Evolutionary conservation across 2,888 invertebrate species (phyloP).

Genomic region (Pristionchus mayeri): DNA sequence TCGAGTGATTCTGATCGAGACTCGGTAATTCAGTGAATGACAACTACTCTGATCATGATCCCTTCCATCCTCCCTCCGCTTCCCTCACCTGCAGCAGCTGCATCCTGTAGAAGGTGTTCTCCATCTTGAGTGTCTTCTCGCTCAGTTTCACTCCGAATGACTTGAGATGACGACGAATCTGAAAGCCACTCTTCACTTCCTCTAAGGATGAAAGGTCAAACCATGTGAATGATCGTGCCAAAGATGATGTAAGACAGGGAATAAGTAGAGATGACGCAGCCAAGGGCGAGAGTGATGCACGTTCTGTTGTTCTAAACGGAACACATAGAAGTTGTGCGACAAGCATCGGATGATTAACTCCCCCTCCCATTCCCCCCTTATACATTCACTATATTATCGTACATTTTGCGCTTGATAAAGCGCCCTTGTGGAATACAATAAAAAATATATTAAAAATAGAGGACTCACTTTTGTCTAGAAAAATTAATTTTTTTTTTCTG

Average conservation of each 20-base stretch:
- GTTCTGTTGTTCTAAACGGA: background rate
- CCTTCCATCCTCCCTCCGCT: no score
- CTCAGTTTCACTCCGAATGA: conserved; percentile 31
- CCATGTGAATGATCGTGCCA: background rate
- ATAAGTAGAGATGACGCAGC: background rate
- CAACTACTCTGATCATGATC: no score
- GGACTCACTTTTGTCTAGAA: no score
- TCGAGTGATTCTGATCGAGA: background rate
- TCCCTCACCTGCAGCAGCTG: background rate
- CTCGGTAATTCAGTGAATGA: no score
- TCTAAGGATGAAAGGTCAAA: background rate
- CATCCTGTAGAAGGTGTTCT: conserved; percentile 19
- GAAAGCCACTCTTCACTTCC: background rate
- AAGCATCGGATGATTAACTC: no score
- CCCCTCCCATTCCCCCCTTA: no score
- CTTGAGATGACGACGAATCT: conserved; percentile 26
- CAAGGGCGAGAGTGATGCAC: conserved; percentile 8
- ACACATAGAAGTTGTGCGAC: background rate
- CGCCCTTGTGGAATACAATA: no score
- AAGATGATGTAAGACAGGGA: conserved; percentile 15
- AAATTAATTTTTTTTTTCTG: no score
- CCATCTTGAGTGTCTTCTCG: conserved; percentile 25
- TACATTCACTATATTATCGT: no score
- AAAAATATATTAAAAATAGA: no score
- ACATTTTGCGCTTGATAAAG: no score